These are phyloP conservation scores for Apamea anceps DNA, from an alignment of 2,888 invertebrate genomes.

Conservation along the genomic window DNA sequence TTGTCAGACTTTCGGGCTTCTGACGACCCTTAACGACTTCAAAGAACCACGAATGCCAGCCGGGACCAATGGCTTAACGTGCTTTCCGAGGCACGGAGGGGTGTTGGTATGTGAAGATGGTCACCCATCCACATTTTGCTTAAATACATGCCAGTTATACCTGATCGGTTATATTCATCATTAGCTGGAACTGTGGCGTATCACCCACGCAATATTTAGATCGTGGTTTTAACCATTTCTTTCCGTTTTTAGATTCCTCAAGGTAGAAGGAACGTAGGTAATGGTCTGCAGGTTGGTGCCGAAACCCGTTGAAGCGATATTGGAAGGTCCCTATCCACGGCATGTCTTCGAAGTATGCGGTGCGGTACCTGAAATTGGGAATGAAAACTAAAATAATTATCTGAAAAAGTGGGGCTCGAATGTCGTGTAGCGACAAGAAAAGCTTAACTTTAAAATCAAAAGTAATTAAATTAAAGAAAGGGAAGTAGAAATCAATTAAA, in stretches of 20 bases:
- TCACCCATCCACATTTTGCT: neutral
- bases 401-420: no score
- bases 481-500: no score
- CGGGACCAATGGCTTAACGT: neutral
- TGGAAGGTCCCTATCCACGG: constrained; percentile 96
- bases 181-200: constrained; percentile 92
- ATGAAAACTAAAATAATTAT: no score
- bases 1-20: no score
- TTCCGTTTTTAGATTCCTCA: constrained; percentile 84
- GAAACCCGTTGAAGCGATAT: constrained; percentile 96
- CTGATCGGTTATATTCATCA: constrained; percentile 89
- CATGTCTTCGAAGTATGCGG: constrained; percentile 96
- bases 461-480: no score
- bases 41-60: neutral
- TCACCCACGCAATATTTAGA: constrained; percentile 91
- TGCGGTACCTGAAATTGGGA: constrained; percentile 88
- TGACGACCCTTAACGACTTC: neutral
- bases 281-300: constrained; percentile 96
- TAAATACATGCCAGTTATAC: constrained; percentile 19
- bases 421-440: no score
- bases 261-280: constrained; percentile 96
- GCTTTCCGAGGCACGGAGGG: neutral
- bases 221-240: constrained; percentile 67
- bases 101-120: neutral
- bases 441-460: no score